Evolutionary conservation across 2,113 vertebrate species (phyloP), one percentile per base, ranked within the genome.

Genomic region (Probosciger aterrimus): DNA sequence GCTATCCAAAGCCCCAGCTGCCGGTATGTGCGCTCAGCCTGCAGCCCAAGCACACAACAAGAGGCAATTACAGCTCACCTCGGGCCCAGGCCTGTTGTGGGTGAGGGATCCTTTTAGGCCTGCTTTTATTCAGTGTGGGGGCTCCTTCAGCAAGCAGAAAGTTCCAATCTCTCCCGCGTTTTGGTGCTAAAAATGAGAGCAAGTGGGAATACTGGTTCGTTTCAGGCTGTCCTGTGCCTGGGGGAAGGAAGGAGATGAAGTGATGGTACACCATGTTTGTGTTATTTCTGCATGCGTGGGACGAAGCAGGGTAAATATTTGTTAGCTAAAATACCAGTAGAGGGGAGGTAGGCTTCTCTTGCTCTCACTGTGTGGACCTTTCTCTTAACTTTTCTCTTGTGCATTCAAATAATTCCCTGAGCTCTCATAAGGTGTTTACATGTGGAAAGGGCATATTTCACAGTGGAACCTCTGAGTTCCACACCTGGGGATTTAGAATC

Each of bases 1-100:
- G 96, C 90, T n/a, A 97, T 97, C 86, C 86, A 60, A 20, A 95
- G 92, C 90, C 94, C 87, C 92, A 39, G 44, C 83, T 84, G 81
- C 80, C 88, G 94, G 87, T 93, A 12, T 91, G 88, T 50, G 85
- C 55, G 47, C 79, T 83, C 31, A 60, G 90, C 77, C 77, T 41
- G 91, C 94, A 78, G 79, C 85, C 78, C 39, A 44, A 75, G 84
- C 65, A 5, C n/a, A 65, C 63, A 67, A 19, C 47, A 7, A 80
- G 84, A 59, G 52, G 77, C 92, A 27, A 33, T 70, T 50, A 20
- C 46, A 0, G 39, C 24, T 10, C 41, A 59, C 46, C 73, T 86
- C 50, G 5, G 65, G 78, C 35, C 11, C 2, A n/a, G 73, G 60
- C 70, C 71, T 41, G 70, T 55, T 7, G n/a, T 41, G n/a, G 53